phyloP scores from a whole-genome alignment of 2,888 invertebrate genomes.

The Cosmopolites sordidus region DNA sequence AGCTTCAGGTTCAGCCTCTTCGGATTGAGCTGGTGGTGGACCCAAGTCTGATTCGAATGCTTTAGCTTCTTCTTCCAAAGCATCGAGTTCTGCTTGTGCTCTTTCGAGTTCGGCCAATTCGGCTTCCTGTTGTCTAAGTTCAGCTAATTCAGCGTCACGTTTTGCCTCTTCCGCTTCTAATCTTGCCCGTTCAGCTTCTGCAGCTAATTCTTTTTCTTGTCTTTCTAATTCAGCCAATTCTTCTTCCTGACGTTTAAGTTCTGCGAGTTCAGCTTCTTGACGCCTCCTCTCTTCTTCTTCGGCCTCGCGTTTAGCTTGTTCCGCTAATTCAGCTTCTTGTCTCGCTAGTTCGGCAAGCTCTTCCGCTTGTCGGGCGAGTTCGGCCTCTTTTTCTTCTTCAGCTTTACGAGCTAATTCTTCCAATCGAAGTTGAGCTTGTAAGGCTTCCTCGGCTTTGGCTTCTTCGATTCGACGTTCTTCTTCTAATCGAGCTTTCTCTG shows the following conservation, averaged over 20 bases:
- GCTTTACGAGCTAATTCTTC: slow-evolving; percentile 60
- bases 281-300: slow-evolving; percentile 51
- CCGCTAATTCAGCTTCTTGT: slow-evolving; percentile 65
- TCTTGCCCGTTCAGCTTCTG: slow-evolving; percentile 47
- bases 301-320: slow-evolving; percentile 54
- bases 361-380: slow-evolving; percentile 61
- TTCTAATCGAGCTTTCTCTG: slow-evolving; percentile 52
- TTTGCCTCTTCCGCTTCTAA: slow-evolving; percentile 28
- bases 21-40: slow-evolving; percentile 34
- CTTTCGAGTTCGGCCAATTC: slow-evolving; percentile 39
- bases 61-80: slow-evolving; percentile 38
- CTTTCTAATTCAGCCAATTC: slow-evolving; percentile 56
- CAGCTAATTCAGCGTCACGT: slow-evolving; percentile 55
- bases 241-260: slow-evolving; percentile 52
- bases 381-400: slow-evolving; percentile 61
- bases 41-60: slow-evolving; percentile 31
- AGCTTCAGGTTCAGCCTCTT: slow-evolving; percentile 48
- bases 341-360: slow-evolving; percentile 48
- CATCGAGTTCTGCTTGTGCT: slow-evolving; percentile 40
- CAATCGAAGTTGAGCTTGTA: slow-evolving; percentile 52
- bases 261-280: slow-evolving; percentile 62
- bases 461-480: slow-evolving; percentile 50
- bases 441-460: slow-evolving; percentile 46
- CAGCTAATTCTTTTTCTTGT: slow-evolving; percentile 55
- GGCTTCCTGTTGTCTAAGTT: slow-evolving; percentile 38